Percentiles rank a stretch among this genome's conserved stretches.
These are phyloP conservation scores for Coracopsis vasa DNA, from an alignment of 2,113 vertebrate genomes.

Conservation along the genomic window DNA sequence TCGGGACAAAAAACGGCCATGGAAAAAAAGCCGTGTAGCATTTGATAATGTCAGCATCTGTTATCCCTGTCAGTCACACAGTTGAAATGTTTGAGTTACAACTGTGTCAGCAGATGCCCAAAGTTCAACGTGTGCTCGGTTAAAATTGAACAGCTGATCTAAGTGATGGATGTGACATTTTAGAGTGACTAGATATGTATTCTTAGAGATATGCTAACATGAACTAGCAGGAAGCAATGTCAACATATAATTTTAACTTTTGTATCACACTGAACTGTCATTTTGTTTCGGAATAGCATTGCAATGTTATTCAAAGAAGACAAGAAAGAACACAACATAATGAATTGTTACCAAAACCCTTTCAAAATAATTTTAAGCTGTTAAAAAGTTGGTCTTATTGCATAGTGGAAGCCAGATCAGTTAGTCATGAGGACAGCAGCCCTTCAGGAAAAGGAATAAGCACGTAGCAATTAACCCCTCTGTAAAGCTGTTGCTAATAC, in stretches of 20 bases:
- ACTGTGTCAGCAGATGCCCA: conserved; percentile 86
- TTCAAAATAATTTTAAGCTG: not conserved
- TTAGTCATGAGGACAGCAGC: not conserved
- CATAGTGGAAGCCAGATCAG: not conserved
- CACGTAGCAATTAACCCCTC: not conserved
- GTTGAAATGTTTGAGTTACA: conserved; percentile 82
- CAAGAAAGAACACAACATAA: not conserved
- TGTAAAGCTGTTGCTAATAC: not conserved
- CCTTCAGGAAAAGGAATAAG: not conserved
- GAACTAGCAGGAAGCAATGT: conserved; percentile 64
- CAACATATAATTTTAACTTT: conserved; percentile 63
- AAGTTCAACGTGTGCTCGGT: conserved; percentile 77
- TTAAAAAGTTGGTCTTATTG: not conserved
- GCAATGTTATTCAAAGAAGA: not conserved
- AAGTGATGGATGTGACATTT: conserved; percentile 80
- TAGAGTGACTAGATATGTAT: conserved; percentile 72
- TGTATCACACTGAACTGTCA: conserved; percentile 41
- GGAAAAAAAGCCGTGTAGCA: conserved; percentile 82
- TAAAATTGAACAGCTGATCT: conserved; percentile 83
- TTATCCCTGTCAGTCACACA: conserved; percentile 92
- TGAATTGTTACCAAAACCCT: conserved; percentile 10
- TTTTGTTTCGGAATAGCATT: conserved; percentile 53
- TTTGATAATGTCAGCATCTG: conserved; percentile 99
- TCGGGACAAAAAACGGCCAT: conserved; percentile 88
- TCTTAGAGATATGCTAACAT: conserved; percentile 68